Conservation (phyloP, 2,888 invertebrate genomes). For the Tetragonisca angustula region DNA sequence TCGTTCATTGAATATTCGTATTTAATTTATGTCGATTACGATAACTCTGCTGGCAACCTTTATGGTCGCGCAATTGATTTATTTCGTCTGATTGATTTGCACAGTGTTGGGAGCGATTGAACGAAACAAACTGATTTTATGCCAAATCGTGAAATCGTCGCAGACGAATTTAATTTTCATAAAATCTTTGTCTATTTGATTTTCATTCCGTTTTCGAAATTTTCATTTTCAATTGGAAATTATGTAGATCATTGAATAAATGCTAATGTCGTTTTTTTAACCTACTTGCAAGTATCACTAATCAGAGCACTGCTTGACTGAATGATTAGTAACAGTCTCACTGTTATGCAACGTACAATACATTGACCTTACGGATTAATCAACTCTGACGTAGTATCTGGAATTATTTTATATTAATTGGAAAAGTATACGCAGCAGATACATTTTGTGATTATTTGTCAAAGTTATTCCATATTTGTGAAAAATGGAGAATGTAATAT, state of each 20-base stretch:
- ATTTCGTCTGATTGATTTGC: neutral
- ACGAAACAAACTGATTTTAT: neutral
- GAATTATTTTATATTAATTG: neutral
- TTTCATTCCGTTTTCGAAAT: neutral
- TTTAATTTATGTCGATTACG: constrained; percentile 21
- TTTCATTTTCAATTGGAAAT: neutral
- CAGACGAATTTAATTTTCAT: neutral
- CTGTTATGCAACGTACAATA: neutral
- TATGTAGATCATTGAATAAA: neutral
- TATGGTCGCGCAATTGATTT: constrained; percentile 21
- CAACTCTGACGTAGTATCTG: neutral
- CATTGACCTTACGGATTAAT: neutral
- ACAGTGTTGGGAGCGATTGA: neutral
- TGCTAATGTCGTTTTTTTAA: neutral
- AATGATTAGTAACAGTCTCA: neutral
- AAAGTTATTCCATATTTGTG: neutral
- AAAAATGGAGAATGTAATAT: neutral
- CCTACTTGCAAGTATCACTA: neutral
- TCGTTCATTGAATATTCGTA: constrained; percentile 31
- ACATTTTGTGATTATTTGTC: neutral
- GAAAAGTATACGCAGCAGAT: neutral
- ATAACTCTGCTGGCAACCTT: constrained; percentile 15
- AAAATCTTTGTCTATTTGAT: neutral
- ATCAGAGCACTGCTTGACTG: neutral
- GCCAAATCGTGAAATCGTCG: neutral